Evolutionary conservation across 2,888 invertebrate species (phyloP), one percentile per base, ranked within the genome.

Genomic region (Drosophila acutilabella): DNA sequence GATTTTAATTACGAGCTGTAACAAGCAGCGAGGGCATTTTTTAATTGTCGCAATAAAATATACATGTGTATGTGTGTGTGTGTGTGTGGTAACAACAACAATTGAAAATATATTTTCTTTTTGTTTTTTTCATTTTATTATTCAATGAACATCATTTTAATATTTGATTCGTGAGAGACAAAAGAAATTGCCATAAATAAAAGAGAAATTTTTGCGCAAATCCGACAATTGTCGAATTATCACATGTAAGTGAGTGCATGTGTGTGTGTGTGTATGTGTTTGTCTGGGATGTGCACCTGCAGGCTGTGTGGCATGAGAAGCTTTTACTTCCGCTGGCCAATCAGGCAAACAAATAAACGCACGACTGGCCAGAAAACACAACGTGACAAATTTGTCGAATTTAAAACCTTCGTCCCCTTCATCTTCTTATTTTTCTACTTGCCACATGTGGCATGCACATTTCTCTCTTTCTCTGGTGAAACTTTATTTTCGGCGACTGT

Each of bases 341-440:
- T 75, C 88, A 86, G 64, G 48, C 80, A 73, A 78, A 59, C 51
- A 64, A 60, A n/a, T 36, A 52, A 60, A 88, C 88, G 83, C 86
- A 86, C 82, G 83, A 88, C 83, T 82, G 74, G 52, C 79, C 64
- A 74, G 8, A 8, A 30, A 30, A 30, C 30, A 62, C 79, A 86
- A 87, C 84, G 86, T 84, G 84, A 85, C 84, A 89, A 85, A 85
- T 89, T 30, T 89, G 89, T 80, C 82, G 76, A 79, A 73, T 73
- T 74, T 78, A 70, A 45, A 2, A 8, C 50, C 6, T 2, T 4
- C 8, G 14, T n/a, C 36, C 14, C 40, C 23, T 20, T 11, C 57
- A 2, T 3, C 20, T 20, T 20, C 20, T 20, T 20, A 2, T n/a
- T 48, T 2, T 6, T 23, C 23, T 20, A 8, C 57, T n/a, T 48